These are phyloP conservation scores for Sakesphorus luctuosus DNA, from an alignment of 2,113 vertebrate genomes.

Conservation along the genomic window DNA sequence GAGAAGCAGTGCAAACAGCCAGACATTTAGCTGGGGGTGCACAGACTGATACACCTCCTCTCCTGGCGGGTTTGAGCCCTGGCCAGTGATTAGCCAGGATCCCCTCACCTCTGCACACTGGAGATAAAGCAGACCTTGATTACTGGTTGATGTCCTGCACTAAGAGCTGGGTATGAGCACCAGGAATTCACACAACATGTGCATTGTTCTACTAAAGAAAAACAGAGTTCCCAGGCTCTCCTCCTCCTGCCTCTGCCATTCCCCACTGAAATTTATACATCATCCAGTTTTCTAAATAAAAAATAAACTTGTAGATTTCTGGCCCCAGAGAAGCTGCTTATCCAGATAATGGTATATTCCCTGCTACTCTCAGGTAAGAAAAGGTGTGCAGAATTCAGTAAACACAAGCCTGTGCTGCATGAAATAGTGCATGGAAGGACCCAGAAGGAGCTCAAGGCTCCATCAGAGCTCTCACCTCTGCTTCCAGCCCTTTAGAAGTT, in stretches of 20 bases:
- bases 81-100: neutral
- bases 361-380: neutral
- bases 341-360: neutral
- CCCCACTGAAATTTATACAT: neutral
- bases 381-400: neutral
- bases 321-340: neutral
- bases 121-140: neutral
- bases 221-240: neutral
- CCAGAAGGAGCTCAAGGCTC: neutral
- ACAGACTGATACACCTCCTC: neutral
- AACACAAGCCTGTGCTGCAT: neutral
- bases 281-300: neutral
- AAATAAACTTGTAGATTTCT: neutral
- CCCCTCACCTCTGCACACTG: neutral
- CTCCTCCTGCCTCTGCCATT: neutral
- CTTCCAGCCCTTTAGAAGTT: neutral
- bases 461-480: neutral
- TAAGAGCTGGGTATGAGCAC: neutral
- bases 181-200: neutral
- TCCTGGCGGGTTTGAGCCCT: neutral
- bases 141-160: neutral
- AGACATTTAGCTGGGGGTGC: neutral
- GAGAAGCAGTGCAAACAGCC: neutral
- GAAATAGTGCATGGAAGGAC: neutral
- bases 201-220: accelerated